Evolutionary conservation across 2,888 invertebrate genomes (phyloP).

Genomic region (Drosophila multiciliata): DNA sequence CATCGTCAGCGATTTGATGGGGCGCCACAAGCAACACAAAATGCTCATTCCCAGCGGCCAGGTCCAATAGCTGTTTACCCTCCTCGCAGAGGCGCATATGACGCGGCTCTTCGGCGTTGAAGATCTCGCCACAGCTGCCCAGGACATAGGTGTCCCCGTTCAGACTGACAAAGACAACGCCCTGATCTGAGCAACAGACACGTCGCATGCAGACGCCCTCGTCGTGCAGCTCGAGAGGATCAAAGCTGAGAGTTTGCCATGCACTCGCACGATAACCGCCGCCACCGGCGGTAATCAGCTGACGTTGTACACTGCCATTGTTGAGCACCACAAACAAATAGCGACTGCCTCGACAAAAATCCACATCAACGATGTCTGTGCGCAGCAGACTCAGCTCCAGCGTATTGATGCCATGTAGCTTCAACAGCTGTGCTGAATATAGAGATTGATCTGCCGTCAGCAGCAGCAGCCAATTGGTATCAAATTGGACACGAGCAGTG

Average conservation of each 20-base stretch:
- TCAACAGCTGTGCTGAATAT: slow-evolving; percentile 49
- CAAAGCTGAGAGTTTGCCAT: slow-evolving; percentile 82
- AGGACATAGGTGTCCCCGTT: slow-evolving; percentile 81
- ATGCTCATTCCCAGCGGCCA: slow-evolving; percentile 91
- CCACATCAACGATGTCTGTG: slow-evolving; percentile 71
- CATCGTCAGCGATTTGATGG: slow-evolving; percentile 86
- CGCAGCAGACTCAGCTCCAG: slow-evolving; percentile 65
- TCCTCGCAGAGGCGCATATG: slow-evolving; percentile 81
- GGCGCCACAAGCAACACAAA: slow-evolving; percentile 88
- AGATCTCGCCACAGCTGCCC: slow-evolving; percentile 83
- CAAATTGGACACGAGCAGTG: background rate
- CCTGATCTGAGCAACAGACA: slow-evolving; percentile 82
- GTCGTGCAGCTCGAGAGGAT: slow-evolving; percentile 81
- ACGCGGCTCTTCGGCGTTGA: slow-evolving; percentile 83
- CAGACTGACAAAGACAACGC: slow-evolving; percentile 81
- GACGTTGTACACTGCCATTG: slow-evolving; percentile 50
- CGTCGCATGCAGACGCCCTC: slow-evolving; percentile 79
- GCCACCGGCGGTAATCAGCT: slow-evolving; percentile 39
- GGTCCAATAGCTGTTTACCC: slow-evolving; percentile 87
- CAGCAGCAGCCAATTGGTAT: slow-evolving; percentile 51
- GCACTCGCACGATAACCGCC: slow-evolving; percentile 42
- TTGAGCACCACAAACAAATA: slow-evolving; percentile 70
- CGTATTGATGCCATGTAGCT: slow-evolving; percentile 1
- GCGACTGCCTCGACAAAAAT: slow-evolving; percentile 65
- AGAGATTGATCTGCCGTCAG: slow-evolving; percentile 70